Percentiles rank a stretch among this genome's conserved stretches.
phyloP scores from a whole-genome alignment of 2,113 vertebrate genomes.

The Ailurus styani region DNA sequence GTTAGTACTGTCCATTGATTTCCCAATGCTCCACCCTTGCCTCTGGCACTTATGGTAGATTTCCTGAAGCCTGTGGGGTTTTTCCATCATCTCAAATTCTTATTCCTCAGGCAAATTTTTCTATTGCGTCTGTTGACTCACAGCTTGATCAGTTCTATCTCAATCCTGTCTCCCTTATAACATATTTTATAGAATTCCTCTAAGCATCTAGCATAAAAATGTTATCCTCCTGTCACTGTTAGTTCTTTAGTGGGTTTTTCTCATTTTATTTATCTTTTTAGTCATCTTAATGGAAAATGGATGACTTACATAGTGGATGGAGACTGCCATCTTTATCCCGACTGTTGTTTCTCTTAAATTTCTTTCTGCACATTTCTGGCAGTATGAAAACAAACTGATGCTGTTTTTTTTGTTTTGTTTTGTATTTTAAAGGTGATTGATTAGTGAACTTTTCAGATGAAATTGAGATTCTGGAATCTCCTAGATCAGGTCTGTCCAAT shows the following conservation, averaged over 20 bases:
- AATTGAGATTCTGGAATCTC: neutral
- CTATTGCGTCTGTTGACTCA: neutral
- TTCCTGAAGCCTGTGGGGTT: neutral
- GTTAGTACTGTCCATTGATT: neutral
- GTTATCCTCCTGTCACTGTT: neutral
- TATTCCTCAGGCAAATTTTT: neutral
- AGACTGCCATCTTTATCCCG: neutral
- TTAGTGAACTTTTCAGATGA: neutral
- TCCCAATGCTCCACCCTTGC: neutral
- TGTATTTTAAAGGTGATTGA: neutral
- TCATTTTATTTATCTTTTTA: neutral
- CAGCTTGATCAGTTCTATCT: neutral
- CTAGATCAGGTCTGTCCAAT: neutral
- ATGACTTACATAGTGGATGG: neutral
- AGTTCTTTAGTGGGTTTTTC: neutral
- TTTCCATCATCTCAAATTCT: neutral
- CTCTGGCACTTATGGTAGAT: neutral
- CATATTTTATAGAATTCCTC: neutral
- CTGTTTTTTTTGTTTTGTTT: neutral
- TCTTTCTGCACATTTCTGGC: neutral
- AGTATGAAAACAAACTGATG: neutral
- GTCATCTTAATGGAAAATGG: neutral
- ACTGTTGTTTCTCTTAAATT: neutral
- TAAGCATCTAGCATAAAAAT: neutral
- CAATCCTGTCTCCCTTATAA: neutral